phyloP scores from a whole-genome alignment of 2,113 vertebrate species.

The Myotis lucifugus region DNA sequence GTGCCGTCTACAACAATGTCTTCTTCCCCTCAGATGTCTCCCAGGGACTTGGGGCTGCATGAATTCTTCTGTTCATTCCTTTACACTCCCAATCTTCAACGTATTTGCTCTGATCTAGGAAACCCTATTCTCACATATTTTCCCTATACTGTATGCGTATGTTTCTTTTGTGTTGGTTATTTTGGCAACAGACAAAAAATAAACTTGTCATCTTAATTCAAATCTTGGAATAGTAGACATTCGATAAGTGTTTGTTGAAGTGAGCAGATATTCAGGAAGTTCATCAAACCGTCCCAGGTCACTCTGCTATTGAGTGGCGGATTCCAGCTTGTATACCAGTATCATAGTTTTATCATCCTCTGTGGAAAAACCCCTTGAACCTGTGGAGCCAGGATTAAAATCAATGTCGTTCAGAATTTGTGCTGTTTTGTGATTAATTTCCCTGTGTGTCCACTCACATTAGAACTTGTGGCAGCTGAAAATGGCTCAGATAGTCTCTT shows the following conservation, averaged over 20 bases:
- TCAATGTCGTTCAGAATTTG: background rate
- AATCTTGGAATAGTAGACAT: background rate
- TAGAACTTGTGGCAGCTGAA: background rate
- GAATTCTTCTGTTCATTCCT: background rate
- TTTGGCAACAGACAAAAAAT: slow-evolving; percentile 16
- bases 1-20: background rate
- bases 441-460: background rate
- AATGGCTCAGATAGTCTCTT: background rate
- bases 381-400: background rate
- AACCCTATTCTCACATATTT: background rate
- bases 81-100: background rate
- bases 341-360: background rate
- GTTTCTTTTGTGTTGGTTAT: background rate
- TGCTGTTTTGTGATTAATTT: background rate
- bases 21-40: background rate
- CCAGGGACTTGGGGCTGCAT: background rate
- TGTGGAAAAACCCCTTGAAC: background rate
- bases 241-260: background rate
- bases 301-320: background rate
- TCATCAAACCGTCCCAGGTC: background rate
- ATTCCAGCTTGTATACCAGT: background rate
- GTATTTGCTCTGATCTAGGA: background rate
- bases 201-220: background rate
- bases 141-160: background rate
- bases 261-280: background rate